Evolutionary conservation across 1,140 invertebrate genomes (phyloP), one percentile per base, ranked within the genome.

Genomic region (Anoplolepis gracilipes): DNA sequence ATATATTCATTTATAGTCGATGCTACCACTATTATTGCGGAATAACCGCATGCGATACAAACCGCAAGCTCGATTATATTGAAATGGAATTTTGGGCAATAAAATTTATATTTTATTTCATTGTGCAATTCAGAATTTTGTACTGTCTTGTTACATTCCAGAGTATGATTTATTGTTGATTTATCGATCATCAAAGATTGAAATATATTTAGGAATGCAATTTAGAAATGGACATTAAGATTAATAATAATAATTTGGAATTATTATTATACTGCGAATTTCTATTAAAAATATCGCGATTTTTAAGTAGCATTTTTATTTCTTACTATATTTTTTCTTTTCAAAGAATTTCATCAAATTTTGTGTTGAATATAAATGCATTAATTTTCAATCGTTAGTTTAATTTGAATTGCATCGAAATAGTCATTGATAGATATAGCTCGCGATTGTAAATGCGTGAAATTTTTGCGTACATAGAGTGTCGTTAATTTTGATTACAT

Each of bases 31-130:
- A 70, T 49, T 49, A 49, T 81, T 70, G 78, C 36, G 36, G 65
- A 67, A 81, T 81, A 81, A 81, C 36, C 25, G 64, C 49, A 57
- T 25, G 78, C 65, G 49, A 70, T 28, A 28, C 25, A 11, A 59
- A 25, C 36, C 19, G 53, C 53, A 59, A 59, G 64, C 69, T 79
- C 77, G 64, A 79, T 79, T 22, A 28, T 25, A 16, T 79, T 11
- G 64, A 55, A 53, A 79, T 36, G 33, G 64, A 33, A 64, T 79
- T 69, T 69, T 3, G 33, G 22, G 5, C 28, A 42, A 42, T 42
- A 42, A 42, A n/a, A 42, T 39, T 69, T 11, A 22, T 70, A 28
- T 11, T 79, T 79, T 22, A 55, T 70, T 49, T 65, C 25, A 11
- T n/a, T 5, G 1, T 64, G 59, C 10, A 3, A 77, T 49, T 16